These are phyloP conservation scores for Lethenteron camtschaticum DNA, from an alignment of 2,113 vertebrate genomes.

Conservation along the genomic window DNA sequence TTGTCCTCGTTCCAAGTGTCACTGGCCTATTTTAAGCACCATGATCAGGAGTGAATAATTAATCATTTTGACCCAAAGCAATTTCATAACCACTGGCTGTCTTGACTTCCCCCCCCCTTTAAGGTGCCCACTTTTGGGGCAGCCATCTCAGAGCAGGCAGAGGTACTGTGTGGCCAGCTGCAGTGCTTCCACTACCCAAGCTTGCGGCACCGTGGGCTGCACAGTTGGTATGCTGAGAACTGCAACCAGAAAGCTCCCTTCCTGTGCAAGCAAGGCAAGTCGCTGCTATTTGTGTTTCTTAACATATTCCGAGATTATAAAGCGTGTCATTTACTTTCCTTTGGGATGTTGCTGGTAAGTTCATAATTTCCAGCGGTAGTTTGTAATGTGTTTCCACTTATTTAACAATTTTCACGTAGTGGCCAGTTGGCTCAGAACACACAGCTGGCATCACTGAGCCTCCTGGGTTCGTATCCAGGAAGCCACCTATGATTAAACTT, in stretches of 20 bases:
- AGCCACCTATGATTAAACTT: too few species aligned
- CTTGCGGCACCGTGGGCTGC: constrained; percentile 55
- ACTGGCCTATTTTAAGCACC: not conserved
- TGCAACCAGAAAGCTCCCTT: constrained; percentile 82
- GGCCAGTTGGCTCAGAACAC: too few species aligned
- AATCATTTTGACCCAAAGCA: not conserved
- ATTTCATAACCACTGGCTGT: not conserved
- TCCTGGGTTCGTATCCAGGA: too few species aligned
- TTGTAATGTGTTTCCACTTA: too few species aligned
- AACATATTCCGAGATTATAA: too few species aligned
- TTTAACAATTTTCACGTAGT: too few species aligned
- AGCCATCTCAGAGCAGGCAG: constrained; percentile 44
- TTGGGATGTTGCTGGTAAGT: too few species aligned
- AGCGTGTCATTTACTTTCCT: too few species aligned
- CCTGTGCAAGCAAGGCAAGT: constrained; percentile 82
- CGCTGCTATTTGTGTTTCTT: too few species aligned
- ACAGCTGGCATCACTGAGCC: too few species aligned
- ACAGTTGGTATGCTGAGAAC: constrained; percentile 89
- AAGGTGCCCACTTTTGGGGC: constrained; percentile 31
- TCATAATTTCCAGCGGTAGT: too few species aligned
- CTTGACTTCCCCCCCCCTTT: constrained; percentile 33
- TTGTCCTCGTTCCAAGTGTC: not conserved
- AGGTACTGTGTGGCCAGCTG: constrained; percentile 69
- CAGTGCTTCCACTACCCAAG: constrained; percentile 60
- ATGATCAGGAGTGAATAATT: constrained; percentile 2